These are phyloP conservation scores for Heteropelma amictum DNA, from an alignment of 2,888 invertebrate species.

Conservation along the genomic window DNA sequence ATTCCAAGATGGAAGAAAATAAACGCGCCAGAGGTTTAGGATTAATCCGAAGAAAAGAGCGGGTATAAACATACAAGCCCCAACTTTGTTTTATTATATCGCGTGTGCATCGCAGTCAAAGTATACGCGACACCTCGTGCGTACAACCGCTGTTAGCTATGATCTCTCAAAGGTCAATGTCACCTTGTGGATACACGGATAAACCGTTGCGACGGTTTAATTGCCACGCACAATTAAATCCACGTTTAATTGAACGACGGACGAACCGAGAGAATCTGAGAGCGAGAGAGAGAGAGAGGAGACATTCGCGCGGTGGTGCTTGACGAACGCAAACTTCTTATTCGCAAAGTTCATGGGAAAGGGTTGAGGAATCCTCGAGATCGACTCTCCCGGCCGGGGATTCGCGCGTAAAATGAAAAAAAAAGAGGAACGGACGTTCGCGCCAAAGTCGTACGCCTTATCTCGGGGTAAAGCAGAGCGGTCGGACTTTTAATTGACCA, in stretches of 20 bases:
- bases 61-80: too few relatives aligned
- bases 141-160: not conserved
- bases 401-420: not conserved
- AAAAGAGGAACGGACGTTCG: slow-evolving; percentile 23
- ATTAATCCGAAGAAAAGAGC: too few relatives aligned
- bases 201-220: slow-evolving; percentile 26
- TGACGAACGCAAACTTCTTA: slow-evolving; percentile 13
- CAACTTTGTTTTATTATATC: too few relatives aligned
- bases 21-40: too few relatives aligned
- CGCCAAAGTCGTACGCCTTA: slow-evolving; percentile 22
- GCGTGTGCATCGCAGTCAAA: too few relatives aligned
- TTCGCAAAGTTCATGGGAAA: slow-evolving; percentile 49
- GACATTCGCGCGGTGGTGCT: slow-evolving; percentile 10
- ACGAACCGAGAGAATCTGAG: not conserved
- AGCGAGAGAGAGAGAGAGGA: too few relatives aligned
- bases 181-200: not conserved
- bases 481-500: slow-evolving; percentile 49
- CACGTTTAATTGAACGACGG: slow-evolving; percentile 29
- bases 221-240: slow-evolving; percentile 39
- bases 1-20: too few relatives aligned
- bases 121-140: too few relatives aligned
- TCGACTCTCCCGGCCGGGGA: not conserved
- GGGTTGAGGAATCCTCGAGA: slow-evolving; percentile 17
- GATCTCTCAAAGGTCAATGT: slow-evolving; percentile 17
- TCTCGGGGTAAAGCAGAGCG: slow-evolving; percentile 28